These are phyloP conservation scores for Ciconia nigra DNA, from an alignment of 2,797 vertebrate species.

Conservation along the genomic window DNA sequence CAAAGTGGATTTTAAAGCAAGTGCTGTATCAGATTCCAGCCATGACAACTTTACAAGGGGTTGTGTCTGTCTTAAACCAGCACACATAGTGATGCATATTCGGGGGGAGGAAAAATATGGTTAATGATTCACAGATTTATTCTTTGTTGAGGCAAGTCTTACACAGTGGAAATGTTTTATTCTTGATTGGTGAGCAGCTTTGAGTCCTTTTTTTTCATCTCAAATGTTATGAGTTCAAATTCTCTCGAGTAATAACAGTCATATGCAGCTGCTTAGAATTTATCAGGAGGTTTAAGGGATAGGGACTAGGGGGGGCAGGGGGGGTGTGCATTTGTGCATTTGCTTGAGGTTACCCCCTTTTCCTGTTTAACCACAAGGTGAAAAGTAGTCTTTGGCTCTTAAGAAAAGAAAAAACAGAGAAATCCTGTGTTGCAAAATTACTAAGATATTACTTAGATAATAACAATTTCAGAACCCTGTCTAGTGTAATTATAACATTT, in stretches of 20 bases:
- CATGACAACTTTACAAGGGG: background rate
- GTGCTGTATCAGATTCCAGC: background rate
- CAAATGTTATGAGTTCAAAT: background rate
- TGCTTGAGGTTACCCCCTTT: background rate
- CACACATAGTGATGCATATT: background rate
- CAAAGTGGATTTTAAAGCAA: constrained; percentile 63
- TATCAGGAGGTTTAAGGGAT: background rate
- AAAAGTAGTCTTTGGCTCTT: background rate
- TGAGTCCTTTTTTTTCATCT: background rate
- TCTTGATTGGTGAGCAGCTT: background rate
- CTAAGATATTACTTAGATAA: background rate
- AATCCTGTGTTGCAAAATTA: background rate
- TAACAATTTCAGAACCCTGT: background rate
- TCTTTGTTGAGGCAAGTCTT: background rate
- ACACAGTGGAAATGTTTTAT: background rate
- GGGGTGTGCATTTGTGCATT: no score
- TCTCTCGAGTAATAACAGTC: background rate
- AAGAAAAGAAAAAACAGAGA: background rate
- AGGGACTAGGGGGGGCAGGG: background rate
- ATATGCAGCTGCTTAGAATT: background rate
- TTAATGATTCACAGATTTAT: constrained; percentile 56
- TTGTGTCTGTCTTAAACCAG: background rate
- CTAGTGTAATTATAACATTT: constrained; percentile 7
- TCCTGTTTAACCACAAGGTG: background rate
- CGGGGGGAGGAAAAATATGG: background rate